Percentiles rank a stretch among this genome's conserved stretches.
Evolutionary conservation across 2,797 vertebrate species (phyloP).

Genomic region (Aselliscus stoliczkanus): DNA sequence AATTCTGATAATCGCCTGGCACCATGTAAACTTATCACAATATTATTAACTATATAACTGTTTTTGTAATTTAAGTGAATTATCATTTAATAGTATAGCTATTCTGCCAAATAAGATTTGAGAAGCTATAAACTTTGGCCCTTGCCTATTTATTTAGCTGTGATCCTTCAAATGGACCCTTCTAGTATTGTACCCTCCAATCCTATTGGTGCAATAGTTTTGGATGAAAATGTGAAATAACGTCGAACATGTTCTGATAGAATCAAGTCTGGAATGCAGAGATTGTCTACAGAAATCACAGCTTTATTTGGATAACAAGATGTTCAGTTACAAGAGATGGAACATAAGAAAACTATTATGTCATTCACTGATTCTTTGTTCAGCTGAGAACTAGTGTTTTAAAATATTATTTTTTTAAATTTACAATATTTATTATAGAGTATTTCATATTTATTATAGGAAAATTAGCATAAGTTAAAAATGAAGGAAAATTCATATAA

Average conservation of each 20-base stretch:
- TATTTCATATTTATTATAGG: neutral
- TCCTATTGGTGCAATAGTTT: neutral
- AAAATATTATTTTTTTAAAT: neutral
- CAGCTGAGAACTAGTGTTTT: neutral
- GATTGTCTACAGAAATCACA: neutral
- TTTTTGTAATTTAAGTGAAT: neutral
- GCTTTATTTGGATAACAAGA: neutral
- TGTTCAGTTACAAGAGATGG: neutral
- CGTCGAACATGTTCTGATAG: neutral
- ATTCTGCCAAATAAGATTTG: neutral
- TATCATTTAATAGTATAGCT: neutral
- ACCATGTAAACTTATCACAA: too few species aligned
- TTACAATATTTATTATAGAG: neutral
- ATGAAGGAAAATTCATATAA: neutral
- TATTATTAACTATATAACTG: neutral
- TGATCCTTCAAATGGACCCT: neutral
- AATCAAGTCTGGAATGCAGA: neutral
- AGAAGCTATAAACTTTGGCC: neutral
- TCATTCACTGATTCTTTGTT: neutral
- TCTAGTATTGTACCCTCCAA: neutral
- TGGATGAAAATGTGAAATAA: neutral
- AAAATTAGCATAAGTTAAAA: neutral
- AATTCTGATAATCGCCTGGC: too few species aligned
- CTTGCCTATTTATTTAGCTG: neutral
- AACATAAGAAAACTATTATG: neutral